Percentiles rank a stretch among this genome's conserved stretches.
These are phyloP conservation scores for Scylla paramamosain DNA, from an alignment of 1,140 invertebrate genomes.

Conservation along the genomic window DNA sequence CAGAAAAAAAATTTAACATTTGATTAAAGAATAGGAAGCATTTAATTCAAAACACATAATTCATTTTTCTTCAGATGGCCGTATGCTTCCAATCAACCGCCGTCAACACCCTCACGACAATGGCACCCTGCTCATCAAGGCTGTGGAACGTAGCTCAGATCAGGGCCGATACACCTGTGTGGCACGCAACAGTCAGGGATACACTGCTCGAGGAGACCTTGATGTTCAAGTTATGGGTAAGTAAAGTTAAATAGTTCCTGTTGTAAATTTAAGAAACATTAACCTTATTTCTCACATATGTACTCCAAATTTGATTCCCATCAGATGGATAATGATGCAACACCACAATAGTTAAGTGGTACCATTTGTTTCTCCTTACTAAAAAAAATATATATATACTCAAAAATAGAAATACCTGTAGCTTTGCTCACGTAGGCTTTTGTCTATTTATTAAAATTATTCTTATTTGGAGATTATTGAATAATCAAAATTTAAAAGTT, in stretches of 20 bases:
- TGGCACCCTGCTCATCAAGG: slow-evolving; percentile 95
- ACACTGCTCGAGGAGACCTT: slow-evolving; percentile 90
- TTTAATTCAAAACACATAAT: background rate
- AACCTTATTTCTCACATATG: background rate
- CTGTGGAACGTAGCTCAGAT: slow-evolving; percentile 94
- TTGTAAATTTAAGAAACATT: background rate
- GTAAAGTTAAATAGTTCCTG: slow-evolving; percentile 76
- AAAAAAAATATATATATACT: no score
- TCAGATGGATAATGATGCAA: background rate
- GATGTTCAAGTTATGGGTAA: slow-evolving; percentile 98
- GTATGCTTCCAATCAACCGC: slow-evolving; percentile 94
- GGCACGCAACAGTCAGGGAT: slow-evolving; percentile 93
- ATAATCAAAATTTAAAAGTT: no score
- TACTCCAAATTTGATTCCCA: background rate
- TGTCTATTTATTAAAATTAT: no score
- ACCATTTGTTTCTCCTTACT: no score
- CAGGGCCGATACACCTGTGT: slow-evolving; percentile 97
- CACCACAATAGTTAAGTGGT: no score
- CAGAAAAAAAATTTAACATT: background rate
- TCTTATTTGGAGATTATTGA: no score
- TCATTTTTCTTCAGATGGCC: slow-evolving; percentile 81
- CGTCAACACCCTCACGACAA: slow-evolving; percentile 97
- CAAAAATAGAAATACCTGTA: no score
- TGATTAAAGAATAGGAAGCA: background rate
- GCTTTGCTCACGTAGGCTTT: no score